phyloP scores from a whole-genome alignment of 2,113 vertebrate genomes.

The Malurus alboscapulatus region DNA sequence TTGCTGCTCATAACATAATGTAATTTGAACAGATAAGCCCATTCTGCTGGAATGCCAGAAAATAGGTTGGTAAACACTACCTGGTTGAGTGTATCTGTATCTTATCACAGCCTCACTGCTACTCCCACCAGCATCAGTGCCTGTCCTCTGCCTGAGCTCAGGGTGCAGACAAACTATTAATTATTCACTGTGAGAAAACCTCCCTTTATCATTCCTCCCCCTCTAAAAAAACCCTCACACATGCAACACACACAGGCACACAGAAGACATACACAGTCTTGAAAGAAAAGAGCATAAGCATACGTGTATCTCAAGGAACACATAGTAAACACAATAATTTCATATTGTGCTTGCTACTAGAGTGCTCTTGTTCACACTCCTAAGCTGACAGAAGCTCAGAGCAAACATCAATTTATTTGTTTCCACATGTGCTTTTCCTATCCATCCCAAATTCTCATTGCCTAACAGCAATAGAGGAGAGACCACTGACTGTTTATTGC shows the following conservation, averaged over 20 bases:
- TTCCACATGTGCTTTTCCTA: not conserved
- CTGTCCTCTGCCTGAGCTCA: not conserved
- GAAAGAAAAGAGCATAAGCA: not conserved
- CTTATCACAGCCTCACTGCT: not conserved
- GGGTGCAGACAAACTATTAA: not conserved
- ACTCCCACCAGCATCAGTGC: not conserved
- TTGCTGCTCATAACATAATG: not conserved
- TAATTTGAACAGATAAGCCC: not conserved
- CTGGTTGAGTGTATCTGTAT: rapidly evolving
- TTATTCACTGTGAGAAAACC: not conserved
- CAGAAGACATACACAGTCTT: not conserved
- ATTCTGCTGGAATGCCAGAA: not conserved
- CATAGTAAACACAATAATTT: not conserved
- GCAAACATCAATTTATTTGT: not conserved
- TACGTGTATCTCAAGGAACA: not conserved
- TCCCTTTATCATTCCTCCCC: not conserved
- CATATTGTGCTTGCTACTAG: not conserved
- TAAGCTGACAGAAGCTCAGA: not conserved
- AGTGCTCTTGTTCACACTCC: not conserved
- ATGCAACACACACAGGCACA: too few relatives aligned
- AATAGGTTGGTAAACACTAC: not conserved
- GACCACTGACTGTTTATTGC: not conserved
- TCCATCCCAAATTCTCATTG: not conserved
- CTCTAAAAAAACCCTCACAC: rapidly evolving
- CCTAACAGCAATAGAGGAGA: not conserved